These are phyloP conservation scores for Hirtodrosophila duncani DNA, from an alignment of 2,888 invertebrate genomes.

Conservation along the genomic window DNA sequence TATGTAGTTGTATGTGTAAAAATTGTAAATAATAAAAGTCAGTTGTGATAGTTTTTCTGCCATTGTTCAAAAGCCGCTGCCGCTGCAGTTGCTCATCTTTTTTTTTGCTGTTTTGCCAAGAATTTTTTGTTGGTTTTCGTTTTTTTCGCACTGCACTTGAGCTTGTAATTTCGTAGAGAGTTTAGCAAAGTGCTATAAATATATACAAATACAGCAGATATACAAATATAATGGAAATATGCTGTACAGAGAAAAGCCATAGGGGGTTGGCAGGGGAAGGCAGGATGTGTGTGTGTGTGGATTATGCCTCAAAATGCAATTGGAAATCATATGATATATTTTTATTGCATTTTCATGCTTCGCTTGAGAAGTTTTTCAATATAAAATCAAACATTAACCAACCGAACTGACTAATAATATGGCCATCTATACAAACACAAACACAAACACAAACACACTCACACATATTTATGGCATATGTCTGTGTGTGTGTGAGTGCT, in stretches of 20 bases:
- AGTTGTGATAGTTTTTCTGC: constrained; percentile 64
- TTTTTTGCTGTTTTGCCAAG: constrained; percentile 9
- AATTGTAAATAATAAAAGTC: constrained; percentile 64
- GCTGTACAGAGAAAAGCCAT: constrained; percentile 11
- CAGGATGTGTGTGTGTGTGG: neutral
- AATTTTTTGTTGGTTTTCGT: constrained; percentile 8
- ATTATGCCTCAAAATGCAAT: no score
- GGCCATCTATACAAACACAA: neutral
- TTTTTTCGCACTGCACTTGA: constrained; percentile 35
- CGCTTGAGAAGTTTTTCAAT: constrained; percentile 53
- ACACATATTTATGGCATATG: constrained; percentile 6
- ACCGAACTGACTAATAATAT: constrained; percentile 23
- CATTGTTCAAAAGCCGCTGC: constrained; percentile 36
- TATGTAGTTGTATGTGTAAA: constrained; percentile 31
- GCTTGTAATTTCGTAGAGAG: constrained; percentile 65
- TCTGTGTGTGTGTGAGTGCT: no score
- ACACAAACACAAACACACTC: neutral
- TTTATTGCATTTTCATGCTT: constrained; percentile 42
- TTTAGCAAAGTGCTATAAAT: constrained; percentile 59
- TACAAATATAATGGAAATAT: constrained; percentile 25
- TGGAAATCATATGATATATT: no score
- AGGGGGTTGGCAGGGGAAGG: neutral
- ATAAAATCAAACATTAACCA: constrained; percentile 41
- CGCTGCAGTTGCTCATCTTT: constrained; percentile 19
- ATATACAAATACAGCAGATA: constrained; percentile 31